Percentiles rank a stretch among this genome's conserved stretches.
Conservation (phyloP, 2,113 vertebrate species). For the Percopsis transmontana region DNA sequence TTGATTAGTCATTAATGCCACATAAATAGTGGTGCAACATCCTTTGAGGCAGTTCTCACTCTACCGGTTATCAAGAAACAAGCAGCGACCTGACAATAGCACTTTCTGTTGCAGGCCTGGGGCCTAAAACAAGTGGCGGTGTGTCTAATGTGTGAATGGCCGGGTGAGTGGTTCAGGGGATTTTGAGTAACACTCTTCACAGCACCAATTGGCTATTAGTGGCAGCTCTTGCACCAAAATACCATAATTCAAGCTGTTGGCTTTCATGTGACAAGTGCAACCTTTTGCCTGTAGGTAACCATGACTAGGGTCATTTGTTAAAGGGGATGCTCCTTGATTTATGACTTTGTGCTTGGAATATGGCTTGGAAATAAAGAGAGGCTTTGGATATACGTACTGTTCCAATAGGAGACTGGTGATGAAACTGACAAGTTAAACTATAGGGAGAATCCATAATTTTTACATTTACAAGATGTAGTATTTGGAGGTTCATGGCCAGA, state of each 20-base stretch:
- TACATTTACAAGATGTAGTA: neutral
- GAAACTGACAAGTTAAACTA: slow-evolving; percentile 34
- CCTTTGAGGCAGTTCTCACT: neutral
- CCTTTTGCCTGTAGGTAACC: neutral
- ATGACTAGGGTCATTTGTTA: neutral
- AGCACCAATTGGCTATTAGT: neutral
- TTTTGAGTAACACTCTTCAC: neutral
- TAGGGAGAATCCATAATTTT: neutral
- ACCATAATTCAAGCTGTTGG: neutral
- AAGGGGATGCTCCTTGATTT: neutral
- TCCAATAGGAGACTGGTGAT: slow-evolving; percentile 39
- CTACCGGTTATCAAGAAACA: slow-evolving; percentile 30
- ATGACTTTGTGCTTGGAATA: no score
- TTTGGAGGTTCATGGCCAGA: neutral
- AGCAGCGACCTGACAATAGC: slow-evolving; percentile 29
- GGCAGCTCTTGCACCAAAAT: neutral
- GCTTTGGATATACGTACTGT: slow-evolving; percentile 5
- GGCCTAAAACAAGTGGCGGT: slow-evolving; percentile 21
- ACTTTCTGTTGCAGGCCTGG: slow-evolving; percentile 32
- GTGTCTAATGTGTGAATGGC: slow-evolving; percentile 35
- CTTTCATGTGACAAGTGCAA: neutral
- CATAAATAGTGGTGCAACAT: slow-evolving; percentile 14
- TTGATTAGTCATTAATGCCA: slow-evolving; percentile 2
- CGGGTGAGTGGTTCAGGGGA: neutral
- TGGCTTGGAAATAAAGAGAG: no score